A percentile compares a stretch with the other conserved stretches of the same genome.
Evolutionary conservation across 1,140 invertebrate genomes (phyloP).

Genomic region (Delia radicum): DNA sequence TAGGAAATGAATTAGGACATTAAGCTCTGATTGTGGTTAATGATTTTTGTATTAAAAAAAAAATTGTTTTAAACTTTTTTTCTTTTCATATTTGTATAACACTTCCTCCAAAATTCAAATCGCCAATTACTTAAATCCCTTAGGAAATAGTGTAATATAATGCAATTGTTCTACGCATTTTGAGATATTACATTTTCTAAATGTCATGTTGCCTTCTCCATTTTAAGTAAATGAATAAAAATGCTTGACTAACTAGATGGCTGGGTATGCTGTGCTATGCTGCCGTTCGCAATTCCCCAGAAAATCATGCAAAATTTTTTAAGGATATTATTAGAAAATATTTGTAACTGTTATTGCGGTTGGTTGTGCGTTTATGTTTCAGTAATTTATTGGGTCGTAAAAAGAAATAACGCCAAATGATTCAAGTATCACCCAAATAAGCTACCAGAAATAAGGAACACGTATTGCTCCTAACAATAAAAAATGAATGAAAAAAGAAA

Average conservation of each 20-base stretch:
- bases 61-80: no score
- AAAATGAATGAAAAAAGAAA: neutral
- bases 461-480: neutral
- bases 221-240: neutral
- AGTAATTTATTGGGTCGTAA: constrained; percentile 17
- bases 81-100: no score
- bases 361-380: neutral
- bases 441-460: neutral
- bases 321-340: neutral
- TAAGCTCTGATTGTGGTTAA: no score
- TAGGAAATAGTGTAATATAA: neutral
- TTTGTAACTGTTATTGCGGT: neutral
- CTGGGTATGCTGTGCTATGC: no score
- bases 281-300: neutral
- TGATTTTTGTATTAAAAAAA: no score
- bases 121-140: no score
- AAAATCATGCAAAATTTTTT: neutral
- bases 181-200: no score
- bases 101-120: no score
- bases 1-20: no score
- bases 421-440: neutral
- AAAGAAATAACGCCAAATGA: constrained; percentile 14
- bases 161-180: no score
- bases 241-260: neutral
- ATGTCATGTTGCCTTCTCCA: neutral